phyloP scores from a whole-genome alignment of 2,113 vertebrate genomes.

The Toxotes chatareus region DNA sequence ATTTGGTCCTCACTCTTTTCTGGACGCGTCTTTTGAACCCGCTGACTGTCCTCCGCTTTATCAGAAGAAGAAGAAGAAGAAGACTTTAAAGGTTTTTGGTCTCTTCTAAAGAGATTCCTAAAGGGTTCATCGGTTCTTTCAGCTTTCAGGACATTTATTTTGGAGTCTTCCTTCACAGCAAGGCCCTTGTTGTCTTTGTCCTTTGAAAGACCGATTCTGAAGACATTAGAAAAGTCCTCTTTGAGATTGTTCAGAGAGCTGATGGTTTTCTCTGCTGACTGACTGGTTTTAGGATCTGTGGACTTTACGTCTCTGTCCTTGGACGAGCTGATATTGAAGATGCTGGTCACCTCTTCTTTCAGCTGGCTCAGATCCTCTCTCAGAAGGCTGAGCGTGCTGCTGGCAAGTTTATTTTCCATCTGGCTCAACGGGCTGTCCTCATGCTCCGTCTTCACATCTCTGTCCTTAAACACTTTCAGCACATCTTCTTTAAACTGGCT shows the following conservation, averaged over 20 bases:
- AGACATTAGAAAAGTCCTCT: conserved; percentile 57
- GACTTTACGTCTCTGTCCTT: conserved; percentile 20
- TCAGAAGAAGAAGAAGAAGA: not conserved
- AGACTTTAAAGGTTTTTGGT: not conserved
- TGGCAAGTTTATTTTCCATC: not conserved
- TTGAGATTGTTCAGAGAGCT: conserved; percentile 35
- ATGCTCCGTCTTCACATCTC: not conserved
- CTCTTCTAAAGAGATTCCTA: conserved; percentile 25
- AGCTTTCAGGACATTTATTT: conserved; percentile 2
- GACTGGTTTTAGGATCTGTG: conserved; percentile 4
- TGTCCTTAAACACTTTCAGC: conserved; percentile 54
- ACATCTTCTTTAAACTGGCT: conserved; percentile 53
- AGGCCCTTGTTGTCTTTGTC: conserved; percentile 23
- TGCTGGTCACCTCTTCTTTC: conserved; percentile 33
- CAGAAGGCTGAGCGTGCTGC: not conserved
- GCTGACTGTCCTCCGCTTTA: not conserved
- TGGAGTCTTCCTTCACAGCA: not conserved
- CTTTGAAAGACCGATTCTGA: conserved; percentile 34
- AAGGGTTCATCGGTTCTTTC: not conserved
- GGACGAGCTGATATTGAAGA: conserved; percentile 14
- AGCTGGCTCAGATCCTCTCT: conserved; percentile 37
- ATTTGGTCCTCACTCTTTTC: not conserved
- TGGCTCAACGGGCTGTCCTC: not conserved
- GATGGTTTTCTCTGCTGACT: not conserved
- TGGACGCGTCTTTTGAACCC: not conserved